A percentile compares a stretch with the other conserved stretches of the same genome.
phyloP scores from a whole-genome alignment of 2,888 invertebrate genomes.

The Acanthosoma haemorrhoidale region DNA sequence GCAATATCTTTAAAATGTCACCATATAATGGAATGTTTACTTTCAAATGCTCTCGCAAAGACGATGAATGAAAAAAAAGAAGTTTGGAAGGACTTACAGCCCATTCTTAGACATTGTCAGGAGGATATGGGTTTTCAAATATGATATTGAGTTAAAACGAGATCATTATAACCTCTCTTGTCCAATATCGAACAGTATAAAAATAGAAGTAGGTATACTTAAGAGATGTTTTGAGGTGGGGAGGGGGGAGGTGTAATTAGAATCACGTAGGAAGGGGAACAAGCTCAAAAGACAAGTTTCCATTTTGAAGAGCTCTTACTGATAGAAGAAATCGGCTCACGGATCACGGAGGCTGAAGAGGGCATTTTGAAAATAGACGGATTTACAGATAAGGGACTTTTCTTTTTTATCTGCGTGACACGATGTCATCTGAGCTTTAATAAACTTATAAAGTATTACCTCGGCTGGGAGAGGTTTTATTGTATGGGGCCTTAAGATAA shows the following conservation, averaged over 20 bases:
- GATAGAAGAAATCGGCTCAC: neutral
- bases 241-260: neutral
- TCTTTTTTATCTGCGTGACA: neutral
- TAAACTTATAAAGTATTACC: slow-evolving; percentile 11
- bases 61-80: too few species aligned
- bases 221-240: neutral
- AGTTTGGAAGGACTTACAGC: too few species aligned
- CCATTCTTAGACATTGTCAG: too few species aligned
- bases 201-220: slow-evolving; percentile 9
- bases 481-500: neutral
- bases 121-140: too few species aligned
- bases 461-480: neutral
- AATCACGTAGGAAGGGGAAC: slow-evolving; percentile 7
- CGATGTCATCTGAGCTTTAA: neutral
- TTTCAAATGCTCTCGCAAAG: too few species aligned
- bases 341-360: neutral
- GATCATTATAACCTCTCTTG: neutral
- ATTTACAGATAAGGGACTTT: neutral
- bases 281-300: slow-evolving; percentile 11
- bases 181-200: neutral
- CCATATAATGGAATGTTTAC: too few species aligned
- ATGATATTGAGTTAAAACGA: too few species aligned
- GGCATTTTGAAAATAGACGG: neutral
- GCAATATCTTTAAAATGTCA: too few species aligned
- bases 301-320: neutral